phyloP scores from a whole-genome alignment of 2,888 invertebrate genomes.

The Baronia brevicornis region DNA sequence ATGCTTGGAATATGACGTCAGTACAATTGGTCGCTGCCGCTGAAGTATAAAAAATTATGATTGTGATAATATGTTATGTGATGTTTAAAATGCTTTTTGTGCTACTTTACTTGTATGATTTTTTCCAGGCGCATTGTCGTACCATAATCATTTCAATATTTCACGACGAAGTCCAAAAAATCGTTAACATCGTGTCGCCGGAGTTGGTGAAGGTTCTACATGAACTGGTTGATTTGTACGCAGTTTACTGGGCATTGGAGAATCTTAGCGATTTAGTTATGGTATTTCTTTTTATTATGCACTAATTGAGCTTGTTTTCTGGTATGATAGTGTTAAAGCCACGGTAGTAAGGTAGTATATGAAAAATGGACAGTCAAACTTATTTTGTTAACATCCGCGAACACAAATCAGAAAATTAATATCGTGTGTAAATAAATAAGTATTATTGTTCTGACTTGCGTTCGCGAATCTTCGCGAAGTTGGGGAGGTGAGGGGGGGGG shows the following conservation, averaged over 20 bases:
- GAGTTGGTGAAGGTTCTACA: constrained; percentile 77
- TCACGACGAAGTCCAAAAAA: constrained; percentile 66
- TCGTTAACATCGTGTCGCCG: constrained; percentile 69
- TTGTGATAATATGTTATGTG: background rate
- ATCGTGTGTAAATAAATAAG: no score
- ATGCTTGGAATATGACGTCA: constrained; percentile 90
- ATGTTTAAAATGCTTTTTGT: background rate
- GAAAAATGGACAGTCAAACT: no score
- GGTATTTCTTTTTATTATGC: constrained; percentile 66
- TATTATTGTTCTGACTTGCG: no score
- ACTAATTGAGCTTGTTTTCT: no score
- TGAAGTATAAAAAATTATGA: constrained; percentile 71
- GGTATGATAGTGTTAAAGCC: no score
- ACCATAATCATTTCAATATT: constrained; percentile 85
- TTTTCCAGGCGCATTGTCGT: constrained; percentile 84
- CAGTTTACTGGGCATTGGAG: constrained; percentile 83
- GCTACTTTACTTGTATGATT: no score
- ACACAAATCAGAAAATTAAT: no score
- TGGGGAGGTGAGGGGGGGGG: no score
- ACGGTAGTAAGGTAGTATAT: no score
- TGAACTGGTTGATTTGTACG: constrained; percentile 85
- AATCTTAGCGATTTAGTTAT: constrained; percentile 85
- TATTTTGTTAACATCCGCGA: no score
- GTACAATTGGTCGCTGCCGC: constrained; percentile 89
- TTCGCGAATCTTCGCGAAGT: no score